Percentiles rank a stretch among this genome's conserved stretches.
phyloP scores from a whole-genome alignment of 2,888 invertebrate species.

The Fragum sueziense region DNA sequence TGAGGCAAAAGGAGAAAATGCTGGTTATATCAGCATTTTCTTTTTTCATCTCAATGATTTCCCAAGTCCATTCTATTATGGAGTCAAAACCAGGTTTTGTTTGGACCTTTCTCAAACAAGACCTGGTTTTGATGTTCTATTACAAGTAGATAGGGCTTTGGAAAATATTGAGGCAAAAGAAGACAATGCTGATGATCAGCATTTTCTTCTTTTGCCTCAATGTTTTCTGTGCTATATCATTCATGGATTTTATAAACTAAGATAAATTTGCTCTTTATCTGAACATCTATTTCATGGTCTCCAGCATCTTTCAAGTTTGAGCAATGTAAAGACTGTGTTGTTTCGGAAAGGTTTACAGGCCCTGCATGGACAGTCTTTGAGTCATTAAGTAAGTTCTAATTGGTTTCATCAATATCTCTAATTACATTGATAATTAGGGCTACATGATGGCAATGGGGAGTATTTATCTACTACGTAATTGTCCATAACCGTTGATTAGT shows the following conservation, averaged over 20 bases:
- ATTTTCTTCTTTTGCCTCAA: too few species aligned
- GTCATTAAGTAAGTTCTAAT: not conserved
- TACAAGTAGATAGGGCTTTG: too few species aligned
- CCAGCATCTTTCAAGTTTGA: not conserved
- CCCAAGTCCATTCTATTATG: too few species aligned
- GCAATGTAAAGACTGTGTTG: not conserved
- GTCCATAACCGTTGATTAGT: conserved; percentile 6
- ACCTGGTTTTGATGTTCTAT: too few species aligned
- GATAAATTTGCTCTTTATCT: not conserved
- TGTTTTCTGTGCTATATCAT: not conserved
- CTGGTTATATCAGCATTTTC: too few species aligned
- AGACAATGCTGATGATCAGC: too few species aligned
- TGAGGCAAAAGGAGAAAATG: too few species aligned
- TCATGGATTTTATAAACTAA: too few species aligned
- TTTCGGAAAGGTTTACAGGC: not conserved
- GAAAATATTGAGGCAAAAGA: too few species aligned
- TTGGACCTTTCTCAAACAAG: too few species aligned
- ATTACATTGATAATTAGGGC: not conserved
- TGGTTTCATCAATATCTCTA: not conserved
- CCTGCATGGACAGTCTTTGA: not conserved
- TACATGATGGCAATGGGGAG: not conserved
- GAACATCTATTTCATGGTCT: not conserved
- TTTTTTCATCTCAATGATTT: too few species aligned
- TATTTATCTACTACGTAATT: conserved; percentile 7
- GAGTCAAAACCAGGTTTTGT: too few species aligned